These are phyloP conservation scores for Labia minor DNA, from an alignment of 2,888 invertebrate species.

Conservation along the genomic window DNA sequence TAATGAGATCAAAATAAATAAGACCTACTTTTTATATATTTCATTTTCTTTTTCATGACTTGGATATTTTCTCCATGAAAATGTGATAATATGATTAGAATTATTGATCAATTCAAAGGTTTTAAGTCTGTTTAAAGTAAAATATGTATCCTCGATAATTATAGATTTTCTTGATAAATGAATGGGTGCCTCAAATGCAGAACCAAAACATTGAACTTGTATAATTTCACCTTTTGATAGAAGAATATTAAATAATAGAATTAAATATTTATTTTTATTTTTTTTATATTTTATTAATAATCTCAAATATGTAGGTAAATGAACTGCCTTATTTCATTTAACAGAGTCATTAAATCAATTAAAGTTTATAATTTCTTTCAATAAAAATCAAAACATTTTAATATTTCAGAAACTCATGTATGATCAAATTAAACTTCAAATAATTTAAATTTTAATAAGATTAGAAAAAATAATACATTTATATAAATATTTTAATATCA, in stretches of 20 bases:
- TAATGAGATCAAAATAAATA: too few relatives aligned
- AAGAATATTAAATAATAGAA: not conserved
- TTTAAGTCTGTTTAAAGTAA: conserved; percentile 44
- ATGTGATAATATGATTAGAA: conserved; percentile 43
- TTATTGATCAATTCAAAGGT: conserved; percentile 44
- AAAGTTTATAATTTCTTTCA: too few relatives aligned
- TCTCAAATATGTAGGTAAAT: too few relatives aligned
- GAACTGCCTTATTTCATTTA: too few relatives aligned
- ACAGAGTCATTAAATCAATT: too few relatives aligned
- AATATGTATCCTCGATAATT: conserved; percentile 46
- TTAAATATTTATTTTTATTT: not conserved
- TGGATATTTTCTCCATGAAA: conserved; percentile 47
- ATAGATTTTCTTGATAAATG: conserved; percentile 42
- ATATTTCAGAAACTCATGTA: too few relatives aligned
- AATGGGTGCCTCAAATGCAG: conserved; percentile 41
- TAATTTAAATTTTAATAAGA: too few relatives aligned
- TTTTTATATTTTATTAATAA: conserved; percentile 29
- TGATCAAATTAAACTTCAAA: too few relatives aligned
- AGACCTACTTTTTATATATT: conserved; percentile 22
- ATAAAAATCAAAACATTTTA: too few relatives aligned
- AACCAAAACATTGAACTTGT: conserved; percentile 37
- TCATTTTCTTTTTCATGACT: conserved; percentile 36
- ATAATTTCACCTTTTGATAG: conserved; percentile 41
- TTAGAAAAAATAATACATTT: too few relatives aligned
- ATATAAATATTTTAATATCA: too few relatives aligned